These are phyloP conservation scores for Manis crassicaudata DNA, from an alignment of 2,797 vertebrate genomes.

Conservation along the genomic window DNA sequence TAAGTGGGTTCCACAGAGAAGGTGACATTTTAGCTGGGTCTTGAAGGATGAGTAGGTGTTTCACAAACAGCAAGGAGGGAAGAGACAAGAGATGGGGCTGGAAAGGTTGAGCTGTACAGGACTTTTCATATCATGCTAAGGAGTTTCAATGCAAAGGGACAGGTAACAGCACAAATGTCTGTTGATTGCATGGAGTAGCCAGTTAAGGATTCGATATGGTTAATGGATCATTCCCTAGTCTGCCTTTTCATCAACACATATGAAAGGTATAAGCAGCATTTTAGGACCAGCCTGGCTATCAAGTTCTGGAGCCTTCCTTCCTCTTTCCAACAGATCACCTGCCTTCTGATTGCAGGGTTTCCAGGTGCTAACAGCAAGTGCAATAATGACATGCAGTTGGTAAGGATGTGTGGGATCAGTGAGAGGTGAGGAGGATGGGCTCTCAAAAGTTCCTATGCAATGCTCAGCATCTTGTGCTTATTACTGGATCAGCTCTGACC, in stretches of 20 bases:
- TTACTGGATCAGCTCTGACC: neutral
- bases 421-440: neutral
- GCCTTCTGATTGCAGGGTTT: neutral
- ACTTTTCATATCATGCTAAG: neutral
- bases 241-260: neutral
- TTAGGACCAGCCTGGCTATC: neutral
- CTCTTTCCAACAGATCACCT: neutral
- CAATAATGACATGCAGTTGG: neutral
- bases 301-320: neutral
- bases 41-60: neutral
- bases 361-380: neutral
- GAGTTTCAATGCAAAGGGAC: neutral
- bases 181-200: neutral
- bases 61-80: neutral
- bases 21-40: conserved; percentile 13
- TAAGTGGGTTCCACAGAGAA: neutral
- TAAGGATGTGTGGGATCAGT: neutral
- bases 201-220: neutral
- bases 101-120: neutral
- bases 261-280: neutral
- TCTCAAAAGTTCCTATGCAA: neutral
- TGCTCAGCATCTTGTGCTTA: neutral
- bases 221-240: neutral
- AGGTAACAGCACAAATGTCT: neutral
- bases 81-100: neutral